phyloP scores from a whole-genome alignment of 2,113 vertebrate genomes.

The Gymnorhina tibicen region DNA sequence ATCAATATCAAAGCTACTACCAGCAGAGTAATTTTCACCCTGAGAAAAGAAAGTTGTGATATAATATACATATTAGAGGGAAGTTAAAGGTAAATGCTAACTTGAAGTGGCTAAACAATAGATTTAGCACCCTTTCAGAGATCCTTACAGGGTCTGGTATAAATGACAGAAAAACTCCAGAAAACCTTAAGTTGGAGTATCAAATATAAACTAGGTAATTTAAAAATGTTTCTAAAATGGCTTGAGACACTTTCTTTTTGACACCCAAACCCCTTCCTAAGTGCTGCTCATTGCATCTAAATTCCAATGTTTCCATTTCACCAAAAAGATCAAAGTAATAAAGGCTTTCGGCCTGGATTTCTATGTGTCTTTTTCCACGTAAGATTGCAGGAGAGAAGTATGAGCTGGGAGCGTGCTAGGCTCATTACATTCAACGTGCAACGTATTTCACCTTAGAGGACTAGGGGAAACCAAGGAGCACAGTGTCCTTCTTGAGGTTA shows the following conservation, averaged over 20 bases:
- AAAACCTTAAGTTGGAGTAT: accelerated
- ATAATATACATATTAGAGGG: neutral
- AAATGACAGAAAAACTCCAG: neutral
- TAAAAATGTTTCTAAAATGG: neutral
- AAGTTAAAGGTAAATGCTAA: neutral
- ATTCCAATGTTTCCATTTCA: neutral
- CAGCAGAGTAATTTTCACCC: neutral
- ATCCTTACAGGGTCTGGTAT: neutral
- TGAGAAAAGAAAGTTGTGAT: neutral
- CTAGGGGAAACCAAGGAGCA: neutral
- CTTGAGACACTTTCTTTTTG: neutral
- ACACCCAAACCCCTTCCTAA: neutral
- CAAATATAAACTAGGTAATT: neutral
- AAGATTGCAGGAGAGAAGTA: neutral
- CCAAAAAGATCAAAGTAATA: neutral
- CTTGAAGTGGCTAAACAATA: neutral
- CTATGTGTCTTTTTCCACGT: accelerated
- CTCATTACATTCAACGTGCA: neutral
- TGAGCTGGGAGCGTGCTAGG: neutral
- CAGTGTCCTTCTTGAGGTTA: accelerated
- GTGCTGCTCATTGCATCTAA: neutral
- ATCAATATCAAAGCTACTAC: neutral
- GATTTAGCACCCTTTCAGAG: neutral
- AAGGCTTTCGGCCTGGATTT: neutral
- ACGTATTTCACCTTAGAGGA: neutral